Evolutionary conservation across 2,113 vertebrate genomes (phyloP).

Genomic region (Callochromis pleurospilus): DNA sequence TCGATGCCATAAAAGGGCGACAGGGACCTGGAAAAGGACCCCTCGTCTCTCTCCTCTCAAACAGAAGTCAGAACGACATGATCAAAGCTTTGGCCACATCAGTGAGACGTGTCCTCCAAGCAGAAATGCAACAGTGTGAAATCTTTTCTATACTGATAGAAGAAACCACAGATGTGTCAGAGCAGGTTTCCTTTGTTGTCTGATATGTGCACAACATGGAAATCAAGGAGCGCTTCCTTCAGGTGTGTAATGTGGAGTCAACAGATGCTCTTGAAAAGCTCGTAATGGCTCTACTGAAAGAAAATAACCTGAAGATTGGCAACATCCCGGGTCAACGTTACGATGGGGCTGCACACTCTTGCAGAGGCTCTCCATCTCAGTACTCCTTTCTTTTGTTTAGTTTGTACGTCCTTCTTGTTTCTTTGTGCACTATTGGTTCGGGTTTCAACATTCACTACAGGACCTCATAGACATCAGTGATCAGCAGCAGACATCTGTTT

Average conservation of each 20-base stretch:
- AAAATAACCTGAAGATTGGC: fast-evolving
- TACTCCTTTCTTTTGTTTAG: neutral
- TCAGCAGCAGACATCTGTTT: neutral
- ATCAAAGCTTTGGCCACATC: neutral
- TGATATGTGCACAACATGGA: no score
- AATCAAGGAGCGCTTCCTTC: no score
- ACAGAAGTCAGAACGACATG: neutral
- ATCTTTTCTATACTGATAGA: no score
- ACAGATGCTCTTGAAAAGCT: neutral
- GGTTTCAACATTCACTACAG: neutral
- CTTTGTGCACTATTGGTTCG: fast-evolving
- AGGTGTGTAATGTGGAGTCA: no score
- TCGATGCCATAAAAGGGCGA: neutral
- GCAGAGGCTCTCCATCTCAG: neutral
- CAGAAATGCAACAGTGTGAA: neutral
- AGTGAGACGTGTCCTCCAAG: fast-evolving
- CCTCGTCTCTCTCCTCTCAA: fast-evolving
- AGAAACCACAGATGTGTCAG: no score
- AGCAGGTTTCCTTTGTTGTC: no score
- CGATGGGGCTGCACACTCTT: neutral
- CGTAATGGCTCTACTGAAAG: fast-evolving
- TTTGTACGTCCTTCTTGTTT: neutral
- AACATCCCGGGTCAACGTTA: fast-evolving
- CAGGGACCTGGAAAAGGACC: neutral
- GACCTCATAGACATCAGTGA: neutral